Conservation (phyloP, 2,113 vertebrate species). For the Pseudolaguvia tuberculata region DNA sequence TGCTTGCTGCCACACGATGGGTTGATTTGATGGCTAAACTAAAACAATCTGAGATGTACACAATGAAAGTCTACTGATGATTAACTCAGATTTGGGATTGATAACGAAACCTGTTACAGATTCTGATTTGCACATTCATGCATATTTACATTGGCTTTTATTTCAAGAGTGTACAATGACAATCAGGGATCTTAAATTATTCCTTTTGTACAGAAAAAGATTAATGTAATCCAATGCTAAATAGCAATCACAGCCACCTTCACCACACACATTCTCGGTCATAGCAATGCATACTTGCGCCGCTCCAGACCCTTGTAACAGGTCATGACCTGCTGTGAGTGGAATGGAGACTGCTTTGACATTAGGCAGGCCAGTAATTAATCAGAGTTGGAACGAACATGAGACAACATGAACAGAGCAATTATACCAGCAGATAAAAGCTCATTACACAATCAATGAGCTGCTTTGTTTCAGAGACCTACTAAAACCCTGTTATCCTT, state of each 20-base stretch:
- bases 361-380: constrained; percentile 39
- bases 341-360: constrained; percentile 35
- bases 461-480: constrained; percentile 46
- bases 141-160: background rate
- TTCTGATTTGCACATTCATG: background rate
- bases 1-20: no score
- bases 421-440: constrained; percentile 55
- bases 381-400: constrained; percentile 48
- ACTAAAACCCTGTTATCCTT: constrained; percentile 44
- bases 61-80: background rate
- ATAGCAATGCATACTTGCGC: background rate
- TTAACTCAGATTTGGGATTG: background rate
- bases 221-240: background rate
- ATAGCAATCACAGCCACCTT: background rate
- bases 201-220: background rate
- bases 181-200: background rate
- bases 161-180: background rate
- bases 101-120: background rate
- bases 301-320: constrained; percentile 9
- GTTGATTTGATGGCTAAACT: background rate
- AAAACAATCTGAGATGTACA: background rate
- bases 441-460: constrained; percentile 55
- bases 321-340: constrained; percentile 27
- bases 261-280: background rate
- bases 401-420: constrained; percentile 49